Evolutionary conservation across 2,888 invertebrate species (phyloP).

Genomic region (Physocephala rufipes): DNA sequence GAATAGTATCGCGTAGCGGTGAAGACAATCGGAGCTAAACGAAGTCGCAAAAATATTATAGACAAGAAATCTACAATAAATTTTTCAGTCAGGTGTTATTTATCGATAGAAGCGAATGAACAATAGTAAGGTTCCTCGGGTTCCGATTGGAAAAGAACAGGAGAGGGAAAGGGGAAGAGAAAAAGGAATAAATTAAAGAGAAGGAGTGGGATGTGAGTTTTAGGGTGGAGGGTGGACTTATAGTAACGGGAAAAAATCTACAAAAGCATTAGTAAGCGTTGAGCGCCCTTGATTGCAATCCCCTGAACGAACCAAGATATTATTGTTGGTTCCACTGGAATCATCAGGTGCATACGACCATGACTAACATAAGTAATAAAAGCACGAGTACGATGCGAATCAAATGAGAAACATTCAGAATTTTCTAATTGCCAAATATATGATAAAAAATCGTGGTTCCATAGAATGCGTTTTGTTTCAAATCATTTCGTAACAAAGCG

Average conservation of each 20-base stretch:
- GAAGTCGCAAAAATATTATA: constrained; percentile 29
- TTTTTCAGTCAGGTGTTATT: constrained; percentile 25
- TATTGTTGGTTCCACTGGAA: no score
- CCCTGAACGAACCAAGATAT: no score
- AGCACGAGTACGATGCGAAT: no score
- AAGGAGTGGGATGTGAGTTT: no score
- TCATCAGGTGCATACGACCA: no score
- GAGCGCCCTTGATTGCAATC: no score
- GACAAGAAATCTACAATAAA: constrained; percentile 36
- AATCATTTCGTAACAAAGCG: constrained; percentile 22
- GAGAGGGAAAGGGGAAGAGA: neutral
- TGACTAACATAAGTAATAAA: no score
- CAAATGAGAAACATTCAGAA: no score
- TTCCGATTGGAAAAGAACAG: neutral
- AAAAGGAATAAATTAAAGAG: neutral
- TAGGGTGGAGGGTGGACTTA: no score
- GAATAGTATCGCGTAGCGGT: constrained; percentile 1
- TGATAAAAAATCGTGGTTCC: constrained; percentile 26
- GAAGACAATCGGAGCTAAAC: constrained; percentile 11
- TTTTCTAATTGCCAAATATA: neutral
- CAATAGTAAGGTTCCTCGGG: neutral
- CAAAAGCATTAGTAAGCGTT: no score
- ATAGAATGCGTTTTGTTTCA: constrained; percentile 19
- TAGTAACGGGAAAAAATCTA: no score
- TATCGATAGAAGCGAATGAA: constrained; percentile 2